A percentile compares a stretch with the other conserved stretches of the same genome.
Evolutionary conservation across 2,888 invertebrate genomes (phyloP).

Genomic region (Parnassius glacialis): DNA sequence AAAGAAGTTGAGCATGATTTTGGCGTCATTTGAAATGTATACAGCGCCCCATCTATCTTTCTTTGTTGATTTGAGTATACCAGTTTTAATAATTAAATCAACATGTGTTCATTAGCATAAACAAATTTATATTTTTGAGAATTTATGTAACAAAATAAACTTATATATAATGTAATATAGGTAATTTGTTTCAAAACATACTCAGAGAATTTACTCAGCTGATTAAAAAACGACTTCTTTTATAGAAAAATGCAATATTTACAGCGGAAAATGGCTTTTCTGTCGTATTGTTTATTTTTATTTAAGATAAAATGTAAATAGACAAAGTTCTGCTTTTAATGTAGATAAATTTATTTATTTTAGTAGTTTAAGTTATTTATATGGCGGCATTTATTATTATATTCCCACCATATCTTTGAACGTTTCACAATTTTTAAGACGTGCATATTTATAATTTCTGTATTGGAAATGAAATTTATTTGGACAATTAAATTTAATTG

Average conservation of each 20-base stretch:
- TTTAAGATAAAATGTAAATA: conserved; percentile 42
- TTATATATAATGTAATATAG: background rate
- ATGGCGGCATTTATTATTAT: conserved; percentile 47
- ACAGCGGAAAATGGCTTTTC: conserved; percentile 14
- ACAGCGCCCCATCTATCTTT: no score
- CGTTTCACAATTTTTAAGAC: conserved; percentile 22
- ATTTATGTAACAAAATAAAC: background rate
- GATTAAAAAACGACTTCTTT: background rate
- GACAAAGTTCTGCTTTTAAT: conserved; percentile 29
- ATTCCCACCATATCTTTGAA: conserved; percentile 54
- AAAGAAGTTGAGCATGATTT: background rate
- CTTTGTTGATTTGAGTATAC: no score
- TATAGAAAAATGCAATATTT: background rate
- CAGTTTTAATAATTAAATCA: no score
- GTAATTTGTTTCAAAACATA: no score
- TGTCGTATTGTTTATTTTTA: conserved; percentile 26
- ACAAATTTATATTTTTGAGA: background rate
- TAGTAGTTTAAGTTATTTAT: conserved; percentile 43
- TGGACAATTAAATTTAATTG: no score
- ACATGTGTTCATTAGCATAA: background rate
- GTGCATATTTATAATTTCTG: background rate
- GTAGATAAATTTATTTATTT: conserved; percentile 48
- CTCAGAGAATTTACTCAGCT: no score
- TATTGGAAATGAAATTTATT: background rate
- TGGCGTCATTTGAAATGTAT: background rate